phyloP scores from a whole-genome alignment of 2,888 invertebrate species.

The Cremastobaeus sp. region DNA sequence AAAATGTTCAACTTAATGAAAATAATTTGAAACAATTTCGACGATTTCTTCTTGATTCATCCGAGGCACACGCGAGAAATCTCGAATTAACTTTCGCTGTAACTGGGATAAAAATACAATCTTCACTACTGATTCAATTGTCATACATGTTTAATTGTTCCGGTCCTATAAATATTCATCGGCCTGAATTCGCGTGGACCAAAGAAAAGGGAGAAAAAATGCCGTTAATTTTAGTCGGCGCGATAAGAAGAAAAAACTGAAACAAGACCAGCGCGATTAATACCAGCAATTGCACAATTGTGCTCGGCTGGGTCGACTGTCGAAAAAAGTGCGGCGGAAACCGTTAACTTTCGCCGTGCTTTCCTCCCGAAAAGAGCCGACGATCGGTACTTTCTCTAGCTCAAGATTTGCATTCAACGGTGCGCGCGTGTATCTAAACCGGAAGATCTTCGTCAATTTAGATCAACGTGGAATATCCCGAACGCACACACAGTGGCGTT shows the following conservation, averaged over 20 bases:
- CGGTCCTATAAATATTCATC: too few species aligned
- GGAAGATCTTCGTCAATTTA: constrained; percentile 57
- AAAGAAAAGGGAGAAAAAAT: too few species aligned
- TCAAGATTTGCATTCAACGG: constrained; percentile 31
- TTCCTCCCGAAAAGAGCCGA: constrained; percentile 19
- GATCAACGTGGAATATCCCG: constrained; percentile 40
- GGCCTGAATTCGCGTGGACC: too few species aligned
- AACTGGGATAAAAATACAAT: too few species aligned
- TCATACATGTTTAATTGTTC: too few species aligned
- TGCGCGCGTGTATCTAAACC: constrained; percentile 42
- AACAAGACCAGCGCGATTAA: not conserved
- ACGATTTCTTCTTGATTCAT: too few species aligned
- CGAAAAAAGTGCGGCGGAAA: constrained; percentile 8
- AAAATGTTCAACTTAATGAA: too few species aligned
- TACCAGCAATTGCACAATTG: constrained; percentile 7
- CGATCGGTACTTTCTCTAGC: constrained; percentile 37
- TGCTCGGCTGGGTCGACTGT: not conserved
- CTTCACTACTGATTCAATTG: too few species aligned
- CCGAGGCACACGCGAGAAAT: too few species aligned
- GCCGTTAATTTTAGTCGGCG: constrained; percentile 4
- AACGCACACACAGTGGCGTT: constrained; percentile 13
- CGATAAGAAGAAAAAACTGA: not conserved
- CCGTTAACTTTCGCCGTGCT: constrained; percentile 10
- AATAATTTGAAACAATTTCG: too few species aligned
- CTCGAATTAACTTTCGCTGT: too few species aligned